Evolutionary conservation across 2,888 invertebrate genomes (phyloP).

Genomic region (Taphrorychus bicolor): DNA sequence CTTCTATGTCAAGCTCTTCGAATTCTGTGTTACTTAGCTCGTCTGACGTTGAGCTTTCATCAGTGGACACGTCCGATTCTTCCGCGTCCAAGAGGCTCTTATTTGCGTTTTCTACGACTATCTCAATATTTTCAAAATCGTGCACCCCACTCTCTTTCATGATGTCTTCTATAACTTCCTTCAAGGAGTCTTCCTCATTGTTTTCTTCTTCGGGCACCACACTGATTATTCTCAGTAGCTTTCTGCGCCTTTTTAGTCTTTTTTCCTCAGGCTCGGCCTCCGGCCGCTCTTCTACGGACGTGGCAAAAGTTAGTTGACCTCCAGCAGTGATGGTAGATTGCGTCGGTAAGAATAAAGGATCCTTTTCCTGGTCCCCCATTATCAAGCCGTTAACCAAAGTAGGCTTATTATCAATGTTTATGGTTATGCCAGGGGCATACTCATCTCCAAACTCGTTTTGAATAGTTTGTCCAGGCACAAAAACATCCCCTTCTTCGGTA

Average conservation of each 20-base stretch:
- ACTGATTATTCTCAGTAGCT: conserved; percentile 37
- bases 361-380: conserved; percentile 66
- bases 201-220: conserved; percentile 40
- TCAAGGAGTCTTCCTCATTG: conserved; percentile 35
- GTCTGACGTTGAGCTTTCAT: conserved; percentile 44
- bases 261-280: conserved; percentile 51
- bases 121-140: conserved; percentile 43
- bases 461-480: conserved; percentile 79
- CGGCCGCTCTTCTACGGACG: conserved; percentile 55
- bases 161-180: conserved; percentile 42
- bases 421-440: conserved; percentile 77
- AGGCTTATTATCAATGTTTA: conserved; percentile 72
- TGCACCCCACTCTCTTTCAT: conserved; percentile 36
- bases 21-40: conserved; percentile 51
- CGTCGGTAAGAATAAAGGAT: conserved; percentile 73
- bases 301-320: conserved; percentile 58
- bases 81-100: conserved; percentile 38
- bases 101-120: conserved; percentile 42
- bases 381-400: conserved; percentile 77
- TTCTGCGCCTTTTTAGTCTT: conserved; percentile 46
- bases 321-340: conserved; percentile 68
- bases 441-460: conserved; percentile 71
- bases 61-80: conserved; percentile 43
- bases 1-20: conserved; percentile 51
- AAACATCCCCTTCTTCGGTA: conserved; percentile 73